Base-by-base conservation (phyloP, 2,797 vertebrate genomes). In the Morelia viridis region DNA sequence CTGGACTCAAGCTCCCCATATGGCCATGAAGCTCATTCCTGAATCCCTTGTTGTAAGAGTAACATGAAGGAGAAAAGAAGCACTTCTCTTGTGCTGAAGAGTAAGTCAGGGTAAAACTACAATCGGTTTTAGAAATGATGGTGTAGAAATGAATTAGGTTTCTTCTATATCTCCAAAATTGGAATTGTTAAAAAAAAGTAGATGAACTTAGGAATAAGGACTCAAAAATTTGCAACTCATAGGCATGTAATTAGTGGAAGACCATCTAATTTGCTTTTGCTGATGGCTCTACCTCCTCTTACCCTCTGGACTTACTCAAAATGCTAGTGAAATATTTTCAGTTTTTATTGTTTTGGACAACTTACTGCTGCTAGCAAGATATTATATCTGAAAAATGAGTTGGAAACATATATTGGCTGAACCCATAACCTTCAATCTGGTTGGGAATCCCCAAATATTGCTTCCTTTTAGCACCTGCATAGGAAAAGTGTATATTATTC, bases 241-340 rank as follows among this genome's bases (percentile, higher is more conserved):
- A 64, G 15, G 53, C 58, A 24, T 85, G 62, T 12, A 50, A 85
- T 90, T 58, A 84, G 28, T 64, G 89, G 89, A 85, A 53, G 41
- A 11, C 41, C 46, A 62, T 56, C 46, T 85, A 85, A 64, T 90
- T 64, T 35, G 41, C 76, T 89, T 89, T 11, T 85, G 89, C 89
- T 64, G 64, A n/a, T 64, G 57, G n/a, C 28, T 13, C 24, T 28
- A 26, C 56, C 41, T 31, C 53, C 56, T 61, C 31, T 80, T 60
- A 57, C 68, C 89, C 41, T 80, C 89, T 28, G 56, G 89, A 57
- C 89, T 80, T 56, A 80, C 28, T 80, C 89, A 89, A 89, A 35
- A 57, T 89, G 58, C 17, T 64, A 64, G 1, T 64, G 26, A 64
- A 64, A 64, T 64, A 64, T 64, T 28, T 64, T 11, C 62, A 64